Percentiles rank a stretch among this genome's conserved stretches.
Evolutionary conservation across 2,113 vertebrate genomes (phyloP).

Genomic region (Proterorhinus semilunaris): DNA sequence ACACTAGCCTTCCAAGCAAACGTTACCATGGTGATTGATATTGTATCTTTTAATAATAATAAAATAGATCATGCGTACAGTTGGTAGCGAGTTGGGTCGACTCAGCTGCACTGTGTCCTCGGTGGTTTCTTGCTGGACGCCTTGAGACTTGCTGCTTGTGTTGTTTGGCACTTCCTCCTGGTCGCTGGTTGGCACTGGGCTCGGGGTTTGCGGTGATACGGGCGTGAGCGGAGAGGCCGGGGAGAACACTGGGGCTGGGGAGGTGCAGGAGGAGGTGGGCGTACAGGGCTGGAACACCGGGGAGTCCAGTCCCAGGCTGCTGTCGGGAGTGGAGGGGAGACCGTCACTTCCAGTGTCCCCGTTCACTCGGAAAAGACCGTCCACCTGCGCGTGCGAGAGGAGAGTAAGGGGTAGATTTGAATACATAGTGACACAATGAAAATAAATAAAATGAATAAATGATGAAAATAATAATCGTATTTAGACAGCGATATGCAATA

Average conservation of each 20-base stretch:
- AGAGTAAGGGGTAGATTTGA: no score
- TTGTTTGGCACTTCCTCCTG: neutral
- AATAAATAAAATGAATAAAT: no score
- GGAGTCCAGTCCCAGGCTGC: constrained; percentile 65
- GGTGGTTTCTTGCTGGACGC: constrained; percentile 7
- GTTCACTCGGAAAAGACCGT: constrained; percentile 83
- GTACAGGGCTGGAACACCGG: constrained; percentile 60
- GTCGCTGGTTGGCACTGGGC: neutral
- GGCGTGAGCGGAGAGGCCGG: constrained; percentile 8
- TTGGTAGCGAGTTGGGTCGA: constrained; percentile 64
- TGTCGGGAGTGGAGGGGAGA: constrained; percentile 60
- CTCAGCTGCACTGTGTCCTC: constrained; percentile 33
- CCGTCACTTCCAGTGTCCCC: constrained; percentile 66
- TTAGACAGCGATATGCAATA: no score
- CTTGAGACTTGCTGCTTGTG: constrained; percentile 6
- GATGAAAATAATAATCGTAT: no score
- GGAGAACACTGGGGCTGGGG: neutral
- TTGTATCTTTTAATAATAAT: neutral
- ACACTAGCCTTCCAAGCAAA: no score
- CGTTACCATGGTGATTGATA: no score
- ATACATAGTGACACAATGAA: no score
- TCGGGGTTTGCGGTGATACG: constrained; percentile 1
- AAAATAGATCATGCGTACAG: constrained; percentile 45
- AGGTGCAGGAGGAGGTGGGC: constrained; percentile 31
- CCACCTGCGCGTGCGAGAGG: constrained; percentile 65